Conservation (phyloP, 2,113 vertebrate genomes). For the Gracilinanus agilis region DNA sequence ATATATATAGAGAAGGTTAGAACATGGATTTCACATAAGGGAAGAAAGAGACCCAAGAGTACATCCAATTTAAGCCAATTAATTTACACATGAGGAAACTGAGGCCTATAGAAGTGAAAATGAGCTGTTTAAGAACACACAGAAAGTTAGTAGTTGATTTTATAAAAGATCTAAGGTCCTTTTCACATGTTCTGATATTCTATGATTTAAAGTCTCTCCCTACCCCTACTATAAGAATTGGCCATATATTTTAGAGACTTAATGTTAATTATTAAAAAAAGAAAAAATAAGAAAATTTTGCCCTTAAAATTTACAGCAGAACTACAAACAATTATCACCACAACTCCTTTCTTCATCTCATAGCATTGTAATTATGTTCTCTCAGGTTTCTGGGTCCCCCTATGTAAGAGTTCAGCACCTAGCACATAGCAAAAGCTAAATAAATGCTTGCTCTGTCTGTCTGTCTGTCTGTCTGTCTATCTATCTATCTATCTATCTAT, state of each 20-base stretch:
- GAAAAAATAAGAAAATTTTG: background rate
- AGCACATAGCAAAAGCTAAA: background rate
- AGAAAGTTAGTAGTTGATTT: background rate
- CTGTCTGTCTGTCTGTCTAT: too few species aligned
- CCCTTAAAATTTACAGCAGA: background rate
- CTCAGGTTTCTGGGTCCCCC: background rate
- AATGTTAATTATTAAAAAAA: background rate
- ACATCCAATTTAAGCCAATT: background rate
- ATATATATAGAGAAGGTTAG: background rate
- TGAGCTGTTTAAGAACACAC: background rate
- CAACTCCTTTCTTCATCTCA: background rate
- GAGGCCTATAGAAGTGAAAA: background rate
- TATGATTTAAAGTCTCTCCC: background rate
- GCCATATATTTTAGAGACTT: background rate
- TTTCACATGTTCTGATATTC: background rate
- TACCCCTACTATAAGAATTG: background rate
- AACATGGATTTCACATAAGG: background rate
- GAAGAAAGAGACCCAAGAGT: background rate
- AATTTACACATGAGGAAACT: background rate
- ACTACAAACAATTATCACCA: background rate
- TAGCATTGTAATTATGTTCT: background rate
- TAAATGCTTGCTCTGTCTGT: background rate
- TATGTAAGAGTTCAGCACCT: background rate
- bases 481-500: too few species aligned
- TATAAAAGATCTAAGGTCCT: background rate